Base-by-base conservation (phyloP, 2,797 vertebrate species). In the Coranthus polyacanthus region DNA sequence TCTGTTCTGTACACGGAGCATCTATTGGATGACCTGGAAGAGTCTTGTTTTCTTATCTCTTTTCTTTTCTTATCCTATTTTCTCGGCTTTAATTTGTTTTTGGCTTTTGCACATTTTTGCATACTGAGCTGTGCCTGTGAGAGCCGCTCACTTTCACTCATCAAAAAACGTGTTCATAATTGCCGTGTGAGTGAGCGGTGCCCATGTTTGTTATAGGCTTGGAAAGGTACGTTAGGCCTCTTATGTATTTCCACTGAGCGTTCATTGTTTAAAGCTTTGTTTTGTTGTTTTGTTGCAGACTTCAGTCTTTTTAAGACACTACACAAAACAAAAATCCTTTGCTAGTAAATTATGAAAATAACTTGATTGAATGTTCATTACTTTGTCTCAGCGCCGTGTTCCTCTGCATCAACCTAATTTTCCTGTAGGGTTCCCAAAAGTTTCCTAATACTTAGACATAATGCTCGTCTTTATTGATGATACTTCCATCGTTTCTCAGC, bases 271-370 rank as follows among this genome's bases (percentile, higher is more conserved):
- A 6, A 18, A 26, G 4, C 49, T 38, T 12, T 16, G 32, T 22
- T 9, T 41, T 50, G 26, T 38, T 39, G 62, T 60, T 29, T n/a
- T 17, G 26, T 18, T 60, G 36, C 37, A 56, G 15, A 34, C 15
- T 51, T 29, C 26, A 29, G 26, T 29, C 8, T 29, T 29, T 7
- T 7, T 29, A 5, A 29, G 26, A 29, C 26, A 29, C 6, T 5
- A 29, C 26, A 29, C 26, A 29, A 5, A 29, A 29, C 26, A 29
- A 29, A 29, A 75, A 72, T 58, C 51, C 6, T 50, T 22, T 34
- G 32, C 9, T 41, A 39, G 72, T 68, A 44, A 72, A 15, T 45
- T 12, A 57, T 46, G n/a, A 41, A 59, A 69, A 64, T 22, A 51
- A 66, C 45, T 8, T 16, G 38, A 47, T n/a, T n/a, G n/a, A n/a